phyloP scores from a whole-genome alignment of 2,888 invertebrate genomes.

The Tachina grossa region DNA sequence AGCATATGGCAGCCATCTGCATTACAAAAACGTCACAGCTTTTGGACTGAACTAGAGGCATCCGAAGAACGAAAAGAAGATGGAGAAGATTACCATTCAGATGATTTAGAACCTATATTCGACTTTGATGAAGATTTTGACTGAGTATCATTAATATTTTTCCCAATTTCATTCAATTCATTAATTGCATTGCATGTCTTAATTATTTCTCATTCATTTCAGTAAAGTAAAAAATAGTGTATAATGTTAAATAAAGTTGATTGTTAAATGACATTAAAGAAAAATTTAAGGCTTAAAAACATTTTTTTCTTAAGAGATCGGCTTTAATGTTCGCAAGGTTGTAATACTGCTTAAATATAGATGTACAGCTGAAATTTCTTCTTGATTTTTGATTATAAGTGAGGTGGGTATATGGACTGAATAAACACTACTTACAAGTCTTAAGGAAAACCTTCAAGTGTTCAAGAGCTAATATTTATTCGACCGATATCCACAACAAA shows the following conservation, averaged over 20 bases:
- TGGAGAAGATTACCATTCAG: constrained; percentile 1
- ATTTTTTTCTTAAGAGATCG: too few relatives aligned
- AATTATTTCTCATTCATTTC: constrained; percentile 30
- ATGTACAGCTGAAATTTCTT: too few relatives aligned
- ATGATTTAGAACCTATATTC: constrained; percentile 58
- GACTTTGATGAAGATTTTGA: constrained; percentile 63
- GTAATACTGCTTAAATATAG: too few relatives aligned
- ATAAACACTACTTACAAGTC: too few relatives aligned
- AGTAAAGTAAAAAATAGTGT: not conserved
- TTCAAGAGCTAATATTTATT: too few relatives aligned
- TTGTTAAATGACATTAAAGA: constrained; percentile 18
- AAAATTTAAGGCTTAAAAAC: not conserved
- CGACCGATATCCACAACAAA: too few relatives aligned
- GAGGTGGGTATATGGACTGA: too few relatives aligned
- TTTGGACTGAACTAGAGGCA: constrained; percentile 62
- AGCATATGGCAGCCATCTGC: constrained; percentile 20
- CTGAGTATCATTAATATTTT: constrained; percentile 33
- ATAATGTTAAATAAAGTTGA: constrained; percentile 22
- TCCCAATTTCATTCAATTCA: not conserved
- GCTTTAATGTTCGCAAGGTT: too few relatives aligned
- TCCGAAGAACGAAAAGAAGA: constrained; percentile 40
- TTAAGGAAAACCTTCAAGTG: too few relatives aligned
- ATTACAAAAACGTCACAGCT: constrained; percentile 59
- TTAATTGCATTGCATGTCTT: constrained; percentile 35
- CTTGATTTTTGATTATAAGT: too few relatives aligned